Evolutionary conservation across 2,888 invertebrate genomes (phyloP).

Genomic region (Brachypterus glaber): DNA sequence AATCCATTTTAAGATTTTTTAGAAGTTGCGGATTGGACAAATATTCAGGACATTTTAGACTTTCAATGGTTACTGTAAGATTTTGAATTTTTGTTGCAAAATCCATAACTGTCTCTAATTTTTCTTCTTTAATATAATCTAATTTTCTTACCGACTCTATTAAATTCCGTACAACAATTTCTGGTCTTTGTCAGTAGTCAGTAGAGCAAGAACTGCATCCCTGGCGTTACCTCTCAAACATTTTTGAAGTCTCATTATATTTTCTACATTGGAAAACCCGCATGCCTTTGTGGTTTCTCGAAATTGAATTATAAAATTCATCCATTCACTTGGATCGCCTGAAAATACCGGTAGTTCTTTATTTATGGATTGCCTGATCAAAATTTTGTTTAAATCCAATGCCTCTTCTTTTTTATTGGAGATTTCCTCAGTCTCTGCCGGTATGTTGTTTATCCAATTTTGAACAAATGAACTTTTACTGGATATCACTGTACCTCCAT

Average conservation of each 20-base stretch:
- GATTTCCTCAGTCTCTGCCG: no score
- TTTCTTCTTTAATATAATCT: conserved; percentile 1
- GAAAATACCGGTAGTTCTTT: conserved; percentile 6
- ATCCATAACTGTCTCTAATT: not conserved
- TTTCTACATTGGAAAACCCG: no score
- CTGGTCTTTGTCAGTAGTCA: conserved; percentile 3
- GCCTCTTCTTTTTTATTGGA: no score
- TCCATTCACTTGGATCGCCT: conserved; percentile 6
- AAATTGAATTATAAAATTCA: conserved; percentile 6
- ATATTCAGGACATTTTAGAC: conserved; percentile 3
- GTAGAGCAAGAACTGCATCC: not conserved
- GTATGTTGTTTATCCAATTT: no score
- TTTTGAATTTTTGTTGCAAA: conserved; percentile 4
- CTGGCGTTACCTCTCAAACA: conserved; percentile 3
- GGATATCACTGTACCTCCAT: no score
- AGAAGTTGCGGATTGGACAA: conserved; percentile 4
- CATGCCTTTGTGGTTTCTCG: no score
- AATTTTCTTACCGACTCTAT: conserved; percentile 3
- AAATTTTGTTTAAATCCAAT: conserved; percentile 1
- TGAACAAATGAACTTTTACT: no score
- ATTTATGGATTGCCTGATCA: conserved; percentile 4
- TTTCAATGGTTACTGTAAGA: conserved; percentile 2
- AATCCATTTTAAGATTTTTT: conserved; percentile 1
- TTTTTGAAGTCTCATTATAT: no score
- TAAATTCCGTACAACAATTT: conserved; percentile 6